Conservation (phyloP, 2,113 vertebrate species). For the Caloenas nicobarica region DNA sequence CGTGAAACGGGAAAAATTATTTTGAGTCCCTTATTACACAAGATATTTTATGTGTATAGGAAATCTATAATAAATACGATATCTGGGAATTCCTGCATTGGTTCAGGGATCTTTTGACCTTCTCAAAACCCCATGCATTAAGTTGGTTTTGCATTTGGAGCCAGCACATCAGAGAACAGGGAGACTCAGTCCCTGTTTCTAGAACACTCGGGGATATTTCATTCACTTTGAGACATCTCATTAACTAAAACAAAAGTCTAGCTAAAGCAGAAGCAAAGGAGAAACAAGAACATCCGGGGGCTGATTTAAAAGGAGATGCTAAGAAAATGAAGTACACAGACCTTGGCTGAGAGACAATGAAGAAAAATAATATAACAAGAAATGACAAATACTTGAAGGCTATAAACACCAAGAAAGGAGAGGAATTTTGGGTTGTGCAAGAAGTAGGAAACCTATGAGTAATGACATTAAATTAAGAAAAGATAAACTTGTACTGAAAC, state of each 20-base stretch:
- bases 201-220: neutral
- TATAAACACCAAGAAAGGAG: constrained; percentile 52
- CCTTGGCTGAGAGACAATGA: neutral
- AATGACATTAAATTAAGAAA: constrained; percentile 41
- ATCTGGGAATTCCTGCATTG: neutral
- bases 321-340: neutral
- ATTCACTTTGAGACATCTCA: neutral
- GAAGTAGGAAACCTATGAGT: constrained; percentile 37
- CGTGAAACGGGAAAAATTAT: neutral
- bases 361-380: neutral
- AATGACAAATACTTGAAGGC: constrained; percentile 33
- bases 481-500: constrained; percentile 38
- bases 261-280: constrained; percentile 21
- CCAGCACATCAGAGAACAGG: neutral
- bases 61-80: neutral
- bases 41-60: neutral
- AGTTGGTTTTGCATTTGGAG: neutral
- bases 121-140: neutral
- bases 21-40: neutral
- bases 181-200: neutral
- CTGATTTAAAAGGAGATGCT: neutral
- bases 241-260: constrained; percentile 15
- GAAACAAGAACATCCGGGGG: constrained; percentile 10
- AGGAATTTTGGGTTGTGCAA: constrained; percentile 39
- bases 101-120: neutral